A percentile compares a stretch with the other conserved stretches of the same genome.
These are phyloP conservation scores for Sebastes oblongus DNA, from an alignment of 2,797 vertebrate species.

Conservation along the genomic window DNA sequence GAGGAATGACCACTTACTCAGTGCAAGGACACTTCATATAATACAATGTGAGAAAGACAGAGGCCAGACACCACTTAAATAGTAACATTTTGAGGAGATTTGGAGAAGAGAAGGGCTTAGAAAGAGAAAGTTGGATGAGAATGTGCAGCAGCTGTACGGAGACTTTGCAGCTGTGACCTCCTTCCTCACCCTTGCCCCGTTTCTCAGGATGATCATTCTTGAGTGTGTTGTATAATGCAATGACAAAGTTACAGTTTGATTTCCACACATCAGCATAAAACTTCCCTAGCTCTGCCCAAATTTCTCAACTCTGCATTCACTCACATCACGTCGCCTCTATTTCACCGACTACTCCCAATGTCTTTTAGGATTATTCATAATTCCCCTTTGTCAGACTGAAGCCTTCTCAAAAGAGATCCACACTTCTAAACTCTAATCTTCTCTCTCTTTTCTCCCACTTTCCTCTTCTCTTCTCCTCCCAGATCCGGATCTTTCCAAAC, in stretches of 20 bases:
- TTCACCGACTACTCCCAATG: neutral
- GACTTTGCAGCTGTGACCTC: conserved; percentile 63
- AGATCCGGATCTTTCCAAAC: neutral
- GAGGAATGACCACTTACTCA: neutral
- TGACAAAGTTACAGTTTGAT: conserved; percentile 30
- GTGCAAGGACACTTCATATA: neutral
- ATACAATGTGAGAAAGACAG: neutral
- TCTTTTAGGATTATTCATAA: neutral
- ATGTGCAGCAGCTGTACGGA: conserved; percentile 36
- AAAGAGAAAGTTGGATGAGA: conserved; percentile 22
- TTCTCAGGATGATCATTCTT: conserved; percentile 30
- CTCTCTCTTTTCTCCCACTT: neutral
- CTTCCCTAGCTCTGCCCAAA: neutral
- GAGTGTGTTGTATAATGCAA: conserved; percentile 52
- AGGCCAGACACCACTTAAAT: neutral
- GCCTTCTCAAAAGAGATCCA: neutral
- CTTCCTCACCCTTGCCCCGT: neutral
- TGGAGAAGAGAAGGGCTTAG: neutral
- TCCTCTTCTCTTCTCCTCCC: neutral
- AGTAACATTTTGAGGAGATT: neutral
- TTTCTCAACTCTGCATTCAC: conserved; percentile 34
- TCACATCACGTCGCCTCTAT: neutral
- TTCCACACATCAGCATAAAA: conserved; percentile 40
- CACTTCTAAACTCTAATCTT: neutral
- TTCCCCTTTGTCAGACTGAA: neutral